Percentiles rank a stretch among this genome's conserved stretches.
phyloP scores from a whole-genome alignment of 2,797 vertebrate species.

The Selene dorsalis region DNA sequence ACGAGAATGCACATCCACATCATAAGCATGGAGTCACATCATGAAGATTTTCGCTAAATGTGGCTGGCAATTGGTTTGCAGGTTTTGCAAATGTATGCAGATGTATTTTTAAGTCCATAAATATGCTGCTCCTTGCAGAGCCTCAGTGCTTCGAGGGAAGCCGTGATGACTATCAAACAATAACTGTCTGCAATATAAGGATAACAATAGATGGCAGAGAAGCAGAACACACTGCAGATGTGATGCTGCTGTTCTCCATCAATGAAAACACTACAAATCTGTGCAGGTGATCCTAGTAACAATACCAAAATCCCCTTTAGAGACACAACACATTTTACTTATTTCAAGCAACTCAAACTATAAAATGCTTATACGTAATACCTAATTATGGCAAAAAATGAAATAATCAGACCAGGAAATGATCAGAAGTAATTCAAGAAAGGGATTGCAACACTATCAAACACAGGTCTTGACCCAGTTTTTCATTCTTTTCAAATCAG shows the following conservation, averaged over 20 bases:
- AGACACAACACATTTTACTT: neutral
- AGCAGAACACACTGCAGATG: neutral
- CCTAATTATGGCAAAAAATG: neutral
- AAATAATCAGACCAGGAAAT: slow-evolving; percentile 4
- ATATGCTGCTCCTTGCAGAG: neutral
- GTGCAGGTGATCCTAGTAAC: neutral
- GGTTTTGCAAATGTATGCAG: neutral
- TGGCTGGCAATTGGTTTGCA: neutral
- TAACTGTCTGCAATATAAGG: neutral
- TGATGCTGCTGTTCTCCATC: slow-evolving; percentile 5
- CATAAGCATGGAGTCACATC: neutral
- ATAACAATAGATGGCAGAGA: neutral
- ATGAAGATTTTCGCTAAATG: neutral
- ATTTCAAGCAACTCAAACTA: slow-evolving; percentile 1
- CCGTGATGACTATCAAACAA: neutral
- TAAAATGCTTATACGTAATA: slow-evolving; percentile 4
- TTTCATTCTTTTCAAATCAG: slow-evolving; percentile 19
- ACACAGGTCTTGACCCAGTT: slow-evolving; percentile 11
- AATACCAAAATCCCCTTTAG: neutral
- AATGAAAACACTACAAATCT: neutral
- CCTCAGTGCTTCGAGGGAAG: neutral
- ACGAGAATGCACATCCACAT: neutral
- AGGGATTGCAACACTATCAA: neutral
- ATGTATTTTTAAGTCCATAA: neutral
- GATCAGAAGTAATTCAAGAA: neutral